Conservation (phyloP, 2,888 invertebrate genomes). For the Chirona hameri region DNA sequence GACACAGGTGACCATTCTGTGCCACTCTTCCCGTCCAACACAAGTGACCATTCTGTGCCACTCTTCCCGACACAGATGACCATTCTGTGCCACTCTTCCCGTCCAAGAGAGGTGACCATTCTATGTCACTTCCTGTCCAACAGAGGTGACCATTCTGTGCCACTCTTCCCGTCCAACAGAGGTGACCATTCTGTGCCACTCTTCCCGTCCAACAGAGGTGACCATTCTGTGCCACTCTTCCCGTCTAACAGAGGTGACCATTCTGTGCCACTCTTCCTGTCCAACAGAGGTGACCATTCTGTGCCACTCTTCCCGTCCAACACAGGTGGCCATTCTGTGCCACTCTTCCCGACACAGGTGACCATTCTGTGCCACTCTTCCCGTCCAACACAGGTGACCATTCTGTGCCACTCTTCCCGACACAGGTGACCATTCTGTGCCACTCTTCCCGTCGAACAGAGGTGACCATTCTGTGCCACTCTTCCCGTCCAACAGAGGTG, state of each 20-base stretch:
- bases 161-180: too few relatives aligned
- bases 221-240: too few relatives aligned
- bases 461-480: neutral
- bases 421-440: too few relatives aligned
- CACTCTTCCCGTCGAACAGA: too few relatives aligned
- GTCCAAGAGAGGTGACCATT: too few relatives aligned
- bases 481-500: constrained; percentile 54
- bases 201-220: constrained; percentile 54
- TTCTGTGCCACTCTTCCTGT: constrained; percentile 37
- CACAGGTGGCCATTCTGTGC: neutral
- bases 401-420: constrained; percentile 37
- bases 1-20: constrained; percentile 67
- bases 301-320: too few relatives aligned
- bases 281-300: constrained; percentile 63
- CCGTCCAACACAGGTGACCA: too few relatives aligned
- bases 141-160: too few relatives aligned
- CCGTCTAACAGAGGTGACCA: too few relatives aligned
- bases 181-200: neutral
- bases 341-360: constrained; percentile 54
- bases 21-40: too few relatives aligned
- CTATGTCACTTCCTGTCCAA: constrained; percentile 36
- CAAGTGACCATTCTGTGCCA: neutral
- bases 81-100: too few relatives aligned
- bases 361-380: too few relatives aligned
- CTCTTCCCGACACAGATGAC: constrained; percentile 51